These are phyloP conservation scores for Drosophila guanche DNA, from an alignment of 1,140 invertebrate genomes.

Conservation along the genomic window DNA sequence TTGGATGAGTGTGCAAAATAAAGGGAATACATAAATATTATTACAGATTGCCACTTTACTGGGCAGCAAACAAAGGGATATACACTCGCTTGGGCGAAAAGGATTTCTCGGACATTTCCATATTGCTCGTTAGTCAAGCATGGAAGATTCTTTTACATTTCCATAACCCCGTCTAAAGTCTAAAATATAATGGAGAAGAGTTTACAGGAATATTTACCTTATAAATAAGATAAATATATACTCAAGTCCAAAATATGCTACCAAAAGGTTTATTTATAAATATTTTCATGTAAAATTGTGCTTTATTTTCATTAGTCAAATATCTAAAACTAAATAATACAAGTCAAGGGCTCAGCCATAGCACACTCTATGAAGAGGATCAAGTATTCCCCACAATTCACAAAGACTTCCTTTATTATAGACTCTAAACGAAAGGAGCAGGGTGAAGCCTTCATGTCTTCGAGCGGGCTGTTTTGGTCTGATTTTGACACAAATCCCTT, in stretches of 20 bases:
- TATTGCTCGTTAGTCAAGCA: too few species aligned
- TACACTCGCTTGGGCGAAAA: too few species aligned
- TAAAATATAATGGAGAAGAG: too few species aligned
- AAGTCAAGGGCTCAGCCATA: neutral
- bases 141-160: too few species aligned
- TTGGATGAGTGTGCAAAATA: constrained; percentile 40
- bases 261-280: too few species aligned
- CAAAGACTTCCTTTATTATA: constrained; percentile 15
- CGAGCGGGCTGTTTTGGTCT: constrained; percentile 64
- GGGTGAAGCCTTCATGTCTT: constrained; percentile 55
- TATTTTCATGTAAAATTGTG: too few species aligned
- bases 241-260: too few species aligned
- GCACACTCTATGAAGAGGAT: constrained; percentile 18
- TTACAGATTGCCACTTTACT: neutral
- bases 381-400: constrained; percentile 24
- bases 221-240: too few species aligned
- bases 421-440: constrained; percentile 15
- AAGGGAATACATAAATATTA: constrained; percentile 17
- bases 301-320: too few species aligned
- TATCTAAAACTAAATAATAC: neutral
- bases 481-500: constrained; percentile 79
- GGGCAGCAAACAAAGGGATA: neutral
- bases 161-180: too few species aligned
- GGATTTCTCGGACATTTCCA: too few species aligned
- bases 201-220: too few species aligned